Evolutionary conservation across 2,797 vertebrate genomes (phyloP).

Genomic region (Loris lydekkerianus): DNA sequence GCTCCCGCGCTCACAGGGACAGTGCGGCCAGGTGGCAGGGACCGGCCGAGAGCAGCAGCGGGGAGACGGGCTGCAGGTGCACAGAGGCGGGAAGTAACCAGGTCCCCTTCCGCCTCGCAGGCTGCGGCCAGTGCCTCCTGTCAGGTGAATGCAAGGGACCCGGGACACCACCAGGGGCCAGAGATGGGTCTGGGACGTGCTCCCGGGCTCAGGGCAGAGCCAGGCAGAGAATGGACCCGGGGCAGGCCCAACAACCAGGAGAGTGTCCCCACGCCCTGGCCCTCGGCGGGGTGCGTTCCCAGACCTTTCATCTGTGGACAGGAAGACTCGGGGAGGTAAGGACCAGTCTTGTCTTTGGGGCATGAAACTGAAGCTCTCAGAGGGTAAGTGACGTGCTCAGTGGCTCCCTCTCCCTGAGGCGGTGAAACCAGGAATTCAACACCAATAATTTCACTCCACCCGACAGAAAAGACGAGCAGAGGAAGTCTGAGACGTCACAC

Average conservation of each 20-base stretch:
- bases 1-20: background rate
- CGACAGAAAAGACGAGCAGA: constrained; percentile 20
- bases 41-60: background rate
- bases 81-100: background rate
- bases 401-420: background rate
- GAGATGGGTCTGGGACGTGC: background rate
- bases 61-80: background rate
- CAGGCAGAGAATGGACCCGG: background rate
- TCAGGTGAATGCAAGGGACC: background rate
- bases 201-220: background rate
- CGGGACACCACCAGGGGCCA: background rate
- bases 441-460: background rate
- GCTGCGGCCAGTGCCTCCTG: background rate
- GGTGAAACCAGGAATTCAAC: background rate
- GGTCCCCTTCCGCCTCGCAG: background rate
- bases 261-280: too few relatives aligned
- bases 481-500: background rate
- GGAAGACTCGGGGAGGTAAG: background rate
- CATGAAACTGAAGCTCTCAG: background rate
- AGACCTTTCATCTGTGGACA: background rate
- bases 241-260: background rate
- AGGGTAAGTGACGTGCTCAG: background rate
- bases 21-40: too few relatives aligned
- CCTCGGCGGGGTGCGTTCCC: background rate
- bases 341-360: background rate